Conservation (phyloP, 2,113 vertebrate species). For the Paraplagusia blochii region DNA sequence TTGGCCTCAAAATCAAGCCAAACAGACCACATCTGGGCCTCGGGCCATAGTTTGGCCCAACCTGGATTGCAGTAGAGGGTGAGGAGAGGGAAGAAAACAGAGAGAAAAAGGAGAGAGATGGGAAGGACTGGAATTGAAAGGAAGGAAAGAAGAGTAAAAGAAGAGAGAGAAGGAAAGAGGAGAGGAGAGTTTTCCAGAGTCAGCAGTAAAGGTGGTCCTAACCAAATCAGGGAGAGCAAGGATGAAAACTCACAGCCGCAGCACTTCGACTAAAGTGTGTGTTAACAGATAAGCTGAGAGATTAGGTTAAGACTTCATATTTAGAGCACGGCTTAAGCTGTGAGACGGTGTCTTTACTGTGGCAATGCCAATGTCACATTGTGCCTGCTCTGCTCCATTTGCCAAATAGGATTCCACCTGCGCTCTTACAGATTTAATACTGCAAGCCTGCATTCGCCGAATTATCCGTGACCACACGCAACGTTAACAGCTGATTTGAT, state of each 20-base stretch:
- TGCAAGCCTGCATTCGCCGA: constrained; percentile 21
- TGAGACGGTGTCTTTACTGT: constrained; percentile 66
- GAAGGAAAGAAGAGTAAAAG: constrained; percentile 33
- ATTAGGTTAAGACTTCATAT: constrained; percentile 78
- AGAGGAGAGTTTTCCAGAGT: constrained; percentile 61
- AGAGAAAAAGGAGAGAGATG: too few species aligned
- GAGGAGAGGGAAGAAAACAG: not conserved
- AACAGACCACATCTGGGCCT: too few species aligned
- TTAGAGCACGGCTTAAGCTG: constrained; percentile 74
- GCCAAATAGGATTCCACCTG: constrained; percentile 63
- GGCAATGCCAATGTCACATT: constrained; percentile 72
- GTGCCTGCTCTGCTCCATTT: constrained; percentile 61
- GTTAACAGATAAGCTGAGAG: constrained; percentile 73
- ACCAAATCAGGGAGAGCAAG: constrained; percentile 64
- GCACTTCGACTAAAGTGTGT: constrained; percentile 74
- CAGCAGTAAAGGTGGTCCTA: constrained; percentile 69
- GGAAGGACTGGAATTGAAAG: constrained; percentile 5
- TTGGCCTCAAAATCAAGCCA: too few species aligned
- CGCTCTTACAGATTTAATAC: constrained; percentile 41
- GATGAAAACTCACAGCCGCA: constrained; percentile 68
- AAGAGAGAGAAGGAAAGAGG: constrained; percentile 51
- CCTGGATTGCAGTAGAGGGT: too few species aligned
- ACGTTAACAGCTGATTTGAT: constrained; percentile 33
- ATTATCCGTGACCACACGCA: constrained; percentile 38
- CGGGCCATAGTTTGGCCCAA: too few species aligned